These are phyloP conservation scores for Lomographa bimaculata DNA, from an alignment of 2,888 invertebrate species.

Conservation along the genomic window DNA sequence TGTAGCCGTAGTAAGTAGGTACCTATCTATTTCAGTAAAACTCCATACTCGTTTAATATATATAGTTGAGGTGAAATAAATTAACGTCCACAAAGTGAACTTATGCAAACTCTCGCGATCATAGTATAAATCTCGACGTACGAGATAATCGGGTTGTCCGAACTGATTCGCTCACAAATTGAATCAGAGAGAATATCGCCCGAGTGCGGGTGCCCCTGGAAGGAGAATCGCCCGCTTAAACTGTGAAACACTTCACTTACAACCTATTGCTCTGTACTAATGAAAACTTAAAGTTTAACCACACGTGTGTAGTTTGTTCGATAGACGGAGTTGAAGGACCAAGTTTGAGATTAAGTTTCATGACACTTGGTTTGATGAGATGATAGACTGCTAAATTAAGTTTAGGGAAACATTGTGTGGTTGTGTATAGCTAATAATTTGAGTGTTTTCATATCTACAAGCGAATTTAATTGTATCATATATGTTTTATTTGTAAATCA, in stretches of 20 bases:
- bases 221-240: constrained; percentile 46
- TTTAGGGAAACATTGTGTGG: too few relatives aligned
- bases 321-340: constrained; percentile 19
- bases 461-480: too few relatives aligned
- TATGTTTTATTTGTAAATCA: too few relatives aligned
- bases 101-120: constrained; percentile 63
- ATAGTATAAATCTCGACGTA: constrained; percentile 75
- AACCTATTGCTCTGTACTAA: constrained; percentile 53
- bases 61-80: too few relatives aligned
- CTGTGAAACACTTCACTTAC: constrained; percentile 59
- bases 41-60: too few relatives aligned
- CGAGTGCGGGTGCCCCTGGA: constrained; percentile 47
- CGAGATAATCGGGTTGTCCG: constrained; percentile 79
- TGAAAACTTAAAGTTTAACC: constrained; percentile 49
- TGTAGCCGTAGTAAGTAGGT: too few relatives aligned
- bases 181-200: constrained; percentile 74
- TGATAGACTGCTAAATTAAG: constrained; percentile 5
- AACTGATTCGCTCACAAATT: constrained; percentile 81
- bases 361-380: constrained; percentile 25
- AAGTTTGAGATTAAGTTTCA: constrained; percentile 19
- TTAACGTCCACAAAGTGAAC: constrained; percentile 50
- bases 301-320: constrained; percentile 37
- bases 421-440: too few relatives aligned
- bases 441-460: too few relatives aligned
- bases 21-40: too few relatives aligned